Evolutionary conservation across 2,797 vertebrate species (phyloP).

Genomic region (Sebastes nivosus): DNA sequence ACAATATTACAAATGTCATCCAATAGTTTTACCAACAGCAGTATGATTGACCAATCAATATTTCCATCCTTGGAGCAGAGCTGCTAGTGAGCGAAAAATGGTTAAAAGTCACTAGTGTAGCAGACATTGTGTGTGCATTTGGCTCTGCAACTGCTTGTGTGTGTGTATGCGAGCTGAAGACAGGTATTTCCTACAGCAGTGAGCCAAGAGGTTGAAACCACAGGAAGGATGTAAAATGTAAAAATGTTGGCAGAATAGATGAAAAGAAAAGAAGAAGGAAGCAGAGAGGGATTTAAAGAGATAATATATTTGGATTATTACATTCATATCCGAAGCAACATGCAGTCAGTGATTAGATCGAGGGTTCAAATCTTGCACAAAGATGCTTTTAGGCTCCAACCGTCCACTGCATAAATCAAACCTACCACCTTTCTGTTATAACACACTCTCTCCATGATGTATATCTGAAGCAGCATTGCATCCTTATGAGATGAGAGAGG

Average conservation of each 20-base stretch:
- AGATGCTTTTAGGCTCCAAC: not conserved
- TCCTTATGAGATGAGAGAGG: not conserved
- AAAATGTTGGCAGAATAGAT: not conserved
- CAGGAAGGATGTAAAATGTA: slow-evolving; percentile 21
- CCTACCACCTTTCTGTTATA: not conserved
- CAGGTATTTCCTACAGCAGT: slow-evolving; percentile 20
- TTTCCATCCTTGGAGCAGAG: not conserved
- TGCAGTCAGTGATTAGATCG: not conserved
- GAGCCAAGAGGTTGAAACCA: slow-evolving; percentile 10
- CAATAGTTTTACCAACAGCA: not conserved
- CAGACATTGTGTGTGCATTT: not conserved
- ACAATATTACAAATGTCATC: not conserved
- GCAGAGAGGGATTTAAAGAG: not conserved
- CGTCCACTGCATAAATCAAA: not conserved
- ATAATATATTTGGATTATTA: not conserved
- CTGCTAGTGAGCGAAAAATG: not conserved
- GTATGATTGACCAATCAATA: not conserved
- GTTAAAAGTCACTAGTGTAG: not conserved
- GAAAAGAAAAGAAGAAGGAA: not conserved
- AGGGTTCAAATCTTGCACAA: not conserved
- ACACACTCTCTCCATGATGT: not conserved
- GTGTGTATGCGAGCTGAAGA: not conserved
- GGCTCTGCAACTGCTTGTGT: not conserved
- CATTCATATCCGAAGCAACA: not conserved
- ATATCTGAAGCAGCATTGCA: no score